A percentile compares a stretch with the other conserved stretches of the same genome.
These are phyloP conservation scores for Anseranas semipalmata DNA, from an alignment of 2,113 vertebrate genomes.

Conservation along the genomic window DNA sequence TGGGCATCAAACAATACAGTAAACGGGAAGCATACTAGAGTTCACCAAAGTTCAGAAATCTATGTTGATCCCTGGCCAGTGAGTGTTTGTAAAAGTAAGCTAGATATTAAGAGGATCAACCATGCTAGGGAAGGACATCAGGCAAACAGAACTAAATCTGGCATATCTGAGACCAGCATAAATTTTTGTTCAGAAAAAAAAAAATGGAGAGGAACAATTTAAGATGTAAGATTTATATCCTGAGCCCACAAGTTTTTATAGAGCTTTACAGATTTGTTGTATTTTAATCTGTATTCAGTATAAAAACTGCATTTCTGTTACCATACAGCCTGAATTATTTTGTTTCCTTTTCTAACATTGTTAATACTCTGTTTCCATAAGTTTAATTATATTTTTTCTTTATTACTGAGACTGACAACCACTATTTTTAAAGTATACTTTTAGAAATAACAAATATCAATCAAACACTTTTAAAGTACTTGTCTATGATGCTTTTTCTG, in stretches of 20 bases:
- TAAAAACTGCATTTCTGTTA: not conserved
- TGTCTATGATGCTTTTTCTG: not conserved
- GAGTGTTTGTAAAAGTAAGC: not conserved
- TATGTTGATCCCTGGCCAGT: not conserved
- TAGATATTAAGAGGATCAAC: not conserved
- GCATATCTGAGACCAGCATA: not conserved
- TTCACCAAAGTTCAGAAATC: not conserved
- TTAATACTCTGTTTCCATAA: not conserved
- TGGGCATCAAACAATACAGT: not conserved
- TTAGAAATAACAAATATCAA: not conserved
- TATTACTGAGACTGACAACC: not conserved
- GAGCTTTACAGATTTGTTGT: not conserved
- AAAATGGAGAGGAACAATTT: not conserved
- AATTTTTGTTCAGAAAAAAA: not conserved
- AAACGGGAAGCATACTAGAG: not conserved
- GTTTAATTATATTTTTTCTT: not conserved
- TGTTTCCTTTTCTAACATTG: not conserved
- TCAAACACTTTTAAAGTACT: not conserved
- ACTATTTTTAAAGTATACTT: not conserved
- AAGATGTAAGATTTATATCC: not conserved
- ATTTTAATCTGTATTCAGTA: not conserved
- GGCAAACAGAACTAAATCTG: not conserved
- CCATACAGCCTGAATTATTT: not conserved
- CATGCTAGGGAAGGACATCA: not conserved
- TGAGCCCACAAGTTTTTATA: not conserved